Evolutionary conservation across 2,113 vertebrate genomes (phyloP), one percentile per base, ranked within the genome.

Genomic region (Ascaphus truei): DNA sequence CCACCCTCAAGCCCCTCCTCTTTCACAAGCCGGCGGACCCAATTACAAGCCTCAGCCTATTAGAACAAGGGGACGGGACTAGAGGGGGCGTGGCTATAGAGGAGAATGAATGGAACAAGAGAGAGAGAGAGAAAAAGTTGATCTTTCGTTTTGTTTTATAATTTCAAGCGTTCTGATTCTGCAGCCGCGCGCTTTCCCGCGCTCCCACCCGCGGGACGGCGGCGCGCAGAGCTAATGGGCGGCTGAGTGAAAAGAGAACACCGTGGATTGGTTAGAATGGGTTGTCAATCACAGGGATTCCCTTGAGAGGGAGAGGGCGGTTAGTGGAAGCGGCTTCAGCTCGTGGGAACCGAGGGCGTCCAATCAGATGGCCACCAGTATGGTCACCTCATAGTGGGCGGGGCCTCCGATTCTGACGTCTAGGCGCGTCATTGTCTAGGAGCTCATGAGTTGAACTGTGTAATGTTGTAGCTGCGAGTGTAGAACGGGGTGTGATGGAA

Each of bases 381-480:
- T 13, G 25, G 64, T 68, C 64, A 57, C 64, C 64, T 68, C 52
- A 68, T 68, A 23, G 64, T n/a, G 53, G 58, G 64, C 47, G 47
- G 20, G 23, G 23, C 47, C 10, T 2, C 6, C 29, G 62, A 48
- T 33, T 9, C 25, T 62, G 60, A 41, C 45, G 43, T 18, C n/a
- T 30, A n/a, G 1, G 37, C 25, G 58, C 39, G 58, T 61, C 58
- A 45, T 20, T 30, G 2, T n/a, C n/a, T n/a, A n/a, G n/a, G n/a
- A n/a, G n/a, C 27, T 20, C 22, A n/a, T 45, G 39, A 30, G 50
- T 23, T 33, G 39, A 34, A 34, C 7, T 12, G 12, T 34, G 33
- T 6, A 34, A 12, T 6, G 12, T 34, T 12, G 12, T 34, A 6
- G 33, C n/a, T n/a, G n/a, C n/a, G n/a, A n/a, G n/a, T n/a, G n/a